Base-by-base conservation (phyloP, 2,888 invertebrate species). In the Cheilosia vulpina region DNA sequence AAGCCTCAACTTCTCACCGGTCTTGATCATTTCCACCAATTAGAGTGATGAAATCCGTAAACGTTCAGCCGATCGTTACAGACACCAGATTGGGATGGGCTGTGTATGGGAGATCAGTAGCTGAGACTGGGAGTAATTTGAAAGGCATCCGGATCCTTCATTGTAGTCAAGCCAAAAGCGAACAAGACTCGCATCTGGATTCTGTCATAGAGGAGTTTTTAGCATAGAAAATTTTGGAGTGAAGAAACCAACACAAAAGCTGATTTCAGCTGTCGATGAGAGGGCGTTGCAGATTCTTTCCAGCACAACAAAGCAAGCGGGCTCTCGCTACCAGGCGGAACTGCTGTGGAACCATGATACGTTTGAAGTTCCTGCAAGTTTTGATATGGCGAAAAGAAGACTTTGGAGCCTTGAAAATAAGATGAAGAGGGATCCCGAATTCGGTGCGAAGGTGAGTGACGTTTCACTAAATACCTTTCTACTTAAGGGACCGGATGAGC, bases 331-430 rank as follows among this genome's bases (percentile, higher is more conserved):
- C 24, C 52, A 52, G 21, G 27, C 52, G 1, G 52, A 15, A 4
- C 24, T 52, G 6, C 15, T 52, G 13, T 52, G 52, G 52, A 52
- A 52, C 27, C 13, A 52, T 7, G 52, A 52, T 3, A 19, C 3
- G 24, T 24, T 52, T 6, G 0, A 52, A 21, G 24, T 31, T 31
- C 31, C 55, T 7, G 55, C 9, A 34, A 57, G 55, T 55, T 31
- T 55, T 24, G 31, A 55, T 7, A 57, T 57, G 55, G 55, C 55
- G 17, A 31, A 27, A 34, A n/a, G 34, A 34, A 57, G 55, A 15
- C 19, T 57, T 2, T 34, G 31, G 15, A 31, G 55, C 13, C 55
- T 57, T 2, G 34, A 57, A 34, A 57, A 55, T 27, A 55, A 55
- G 27, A 55, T 55, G 7, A 55, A 31, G n/a, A 15, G 34, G 34